These are phyloP conservation scores for Neodontobutis hainanensis DNA, from an alignment of 2,113 vertebrate species.

Conservation along the genomic window DNA sequence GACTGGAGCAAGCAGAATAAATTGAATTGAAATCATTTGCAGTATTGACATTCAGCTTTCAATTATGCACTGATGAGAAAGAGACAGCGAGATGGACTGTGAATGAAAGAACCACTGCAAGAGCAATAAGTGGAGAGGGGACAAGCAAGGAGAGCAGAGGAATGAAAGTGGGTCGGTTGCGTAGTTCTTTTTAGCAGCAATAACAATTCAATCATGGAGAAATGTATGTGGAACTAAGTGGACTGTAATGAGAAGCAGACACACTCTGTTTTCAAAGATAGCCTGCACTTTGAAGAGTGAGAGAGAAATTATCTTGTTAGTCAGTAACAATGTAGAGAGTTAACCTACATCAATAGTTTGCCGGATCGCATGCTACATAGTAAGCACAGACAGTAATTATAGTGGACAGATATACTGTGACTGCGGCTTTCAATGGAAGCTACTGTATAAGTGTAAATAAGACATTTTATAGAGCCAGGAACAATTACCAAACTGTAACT, in stretches of 20 bases:
- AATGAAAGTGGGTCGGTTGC: slow-evolving; percentile 6
- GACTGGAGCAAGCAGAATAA: slow-evolving; percentile 62
- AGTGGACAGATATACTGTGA: background rate
- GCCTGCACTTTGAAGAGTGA: slow-evolving; percentile 6
- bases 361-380: background rate
- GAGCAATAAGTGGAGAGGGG: slow-evolving; percentile 19
- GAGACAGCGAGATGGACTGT: slow-evolving; percentile 38
- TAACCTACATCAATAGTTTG: slow-evolving; percentile 9
- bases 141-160: slow-evolving; percentile 5
- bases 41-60: slow-evolving; percentile 71
- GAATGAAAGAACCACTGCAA: background rate
- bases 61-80: slow-evolving; percentile 63
- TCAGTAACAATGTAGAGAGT: slow-evolving; percentile 1
- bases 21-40: slow-evolving; percentile 69
- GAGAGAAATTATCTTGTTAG: slow-evolving; percentile 4
- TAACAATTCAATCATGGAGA: slow-evolving; percentile 71
- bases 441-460: background rate
- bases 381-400: slow-evolving; percentile 10
- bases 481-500: background rate
- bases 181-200: slow-evolving; percentile 67
- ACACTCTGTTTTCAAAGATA: background rate
- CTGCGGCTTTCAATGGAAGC: background rate
- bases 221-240: slow-evolving; percentile 75
- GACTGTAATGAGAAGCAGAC: slow-evolving; percentile 68
- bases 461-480: background rate